phyloP scores from a whole-genome alignment of 2,888 invertebrate genomes.

The Lypha dubia region DNA sequence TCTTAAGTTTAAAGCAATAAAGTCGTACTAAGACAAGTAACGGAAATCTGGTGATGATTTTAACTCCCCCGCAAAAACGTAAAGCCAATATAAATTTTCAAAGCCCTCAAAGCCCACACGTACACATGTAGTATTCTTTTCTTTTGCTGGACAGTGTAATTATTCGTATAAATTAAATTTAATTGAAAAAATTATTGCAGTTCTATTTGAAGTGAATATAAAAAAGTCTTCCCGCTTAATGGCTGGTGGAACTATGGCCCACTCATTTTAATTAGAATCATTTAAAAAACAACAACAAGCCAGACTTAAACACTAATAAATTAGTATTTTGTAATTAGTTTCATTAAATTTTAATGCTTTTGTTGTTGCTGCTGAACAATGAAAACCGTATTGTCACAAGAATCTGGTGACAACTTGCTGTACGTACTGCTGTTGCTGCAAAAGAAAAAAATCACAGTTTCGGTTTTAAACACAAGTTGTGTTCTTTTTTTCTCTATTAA shows the following conservation, averaged over 20 bases:
- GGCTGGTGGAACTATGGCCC: conserved; percentile 22
- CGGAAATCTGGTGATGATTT: no score
- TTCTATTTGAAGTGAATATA: conserved; percentile 27
- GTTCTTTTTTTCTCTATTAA: conserved; percentile 7
- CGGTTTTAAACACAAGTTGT: not conserved
- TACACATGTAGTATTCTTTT: no score
- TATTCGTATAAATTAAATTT: conserved; percentile 3
- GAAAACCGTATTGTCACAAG: not conserved
- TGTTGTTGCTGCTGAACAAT: conserved; percentile 15
- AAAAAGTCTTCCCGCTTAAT: not conserved
- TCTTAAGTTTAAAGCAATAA: no score
- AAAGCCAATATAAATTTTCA: no score
- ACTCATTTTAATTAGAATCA: conserved; percentile 64
- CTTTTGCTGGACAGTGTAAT: no score
- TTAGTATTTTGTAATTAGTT: conserved; percentile 50
- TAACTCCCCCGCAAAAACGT: no score
- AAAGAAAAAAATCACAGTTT: conserved; percentile 12
- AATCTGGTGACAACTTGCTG: conserved; percentile 1
- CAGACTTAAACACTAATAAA: conserved; percentile 19
- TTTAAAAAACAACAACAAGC: conserved; percentile 46
- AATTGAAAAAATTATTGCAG: conserved; percentile 45
- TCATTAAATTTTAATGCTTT: conserved; percentile 24
- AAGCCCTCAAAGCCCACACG: no score
- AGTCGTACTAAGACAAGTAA: no score
- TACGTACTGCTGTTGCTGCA: not conserved